Evolutionary conservation across 2,888 invertebrate species (phyloP).

Genomic region (Erpobdella octoculata): DNA sequence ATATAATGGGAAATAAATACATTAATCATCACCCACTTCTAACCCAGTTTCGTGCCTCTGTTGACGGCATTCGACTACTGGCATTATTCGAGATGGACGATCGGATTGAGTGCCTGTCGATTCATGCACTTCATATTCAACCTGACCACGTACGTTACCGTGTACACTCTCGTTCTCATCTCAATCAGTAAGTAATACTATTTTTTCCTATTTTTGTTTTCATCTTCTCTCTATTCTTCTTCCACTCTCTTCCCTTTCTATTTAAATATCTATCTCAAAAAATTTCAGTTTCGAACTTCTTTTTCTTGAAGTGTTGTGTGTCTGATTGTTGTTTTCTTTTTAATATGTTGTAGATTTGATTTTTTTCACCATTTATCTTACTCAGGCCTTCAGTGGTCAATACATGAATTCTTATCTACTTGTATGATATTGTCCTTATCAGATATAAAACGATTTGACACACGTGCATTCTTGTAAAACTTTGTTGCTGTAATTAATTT

Average conservation of each 20-base stretch:
- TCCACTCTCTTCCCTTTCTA: neutral
- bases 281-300: no score
- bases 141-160: slow-evolving; percentile 19
- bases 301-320: no score
- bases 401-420: no score
- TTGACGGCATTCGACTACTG: slow-evolving; percentile 22
- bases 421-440: no score
- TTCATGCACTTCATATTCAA: slow-evolving; percentile 24
- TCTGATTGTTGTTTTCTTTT: no score
- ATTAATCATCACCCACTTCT: slow-evolving; percentile 9
- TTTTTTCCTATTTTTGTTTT: neutral
- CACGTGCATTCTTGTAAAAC: no score
- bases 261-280: no score
- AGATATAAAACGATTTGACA: no score
- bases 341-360: no score
- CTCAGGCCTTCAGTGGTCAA: no score
- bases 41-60: slow-evolving; percentile 15
- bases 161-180: slow-evolving; percentile 25
- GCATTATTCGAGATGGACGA: slow-evolving; percentile 14
- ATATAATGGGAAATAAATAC: neutral
- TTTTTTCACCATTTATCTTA: no score
- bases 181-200: slow-evolving; percentile 19
- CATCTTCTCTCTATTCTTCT: neutral
- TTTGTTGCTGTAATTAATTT: no score
- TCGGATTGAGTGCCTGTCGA: slow-evolving; percentile 18